A percentile compares a stretch with the other conserved stretches of the same genome.
phyloP scores from a whole-genome alignment of 1,140 invertebrate species.

The Gonatopus flavifemur region DNA sequence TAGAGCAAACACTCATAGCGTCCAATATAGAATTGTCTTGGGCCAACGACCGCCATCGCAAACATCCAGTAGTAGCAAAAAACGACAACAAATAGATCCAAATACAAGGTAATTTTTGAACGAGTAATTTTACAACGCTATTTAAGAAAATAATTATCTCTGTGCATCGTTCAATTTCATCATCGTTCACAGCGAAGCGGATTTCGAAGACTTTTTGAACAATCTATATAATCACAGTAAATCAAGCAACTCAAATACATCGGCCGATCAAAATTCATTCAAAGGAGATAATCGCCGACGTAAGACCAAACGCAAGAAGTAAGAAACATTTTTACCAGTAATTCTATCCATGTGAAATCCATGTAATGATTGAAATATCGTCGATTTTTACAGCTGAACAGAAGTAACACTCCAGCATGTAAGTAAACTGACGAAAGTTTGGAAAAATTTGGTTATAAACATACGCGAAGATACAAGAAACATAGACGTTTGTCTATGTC shows the following conservation, averaged over 20 bases:
- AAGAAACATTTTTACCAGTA: no score
- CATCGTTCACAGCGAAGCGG: conserved; percentile 58
- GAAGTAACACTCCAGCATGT: no score
- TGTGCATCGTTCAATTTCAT: conserved; percentile 11
- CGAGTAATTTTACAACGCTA: not conserved
- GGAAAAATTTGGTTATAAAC: no score
- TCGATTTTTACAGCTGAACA: no score
- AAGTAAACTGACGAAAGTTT: no score
- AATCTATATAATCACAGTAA: conserved; percentile 61
- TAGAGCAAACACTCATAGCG: conserved; percentile 84
- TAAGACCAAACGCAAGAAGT: conserved; percentile 58
- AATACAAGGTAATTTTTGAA: conserved; percentile 39
- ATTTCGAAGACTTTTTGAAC: conserved; percentile 67
- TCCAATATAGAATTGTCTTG: conserved; percentile 89
- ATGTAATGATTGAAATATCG: no score
- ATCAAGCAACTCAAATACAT: conserved; percentile 37
- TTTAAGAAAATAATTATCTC: no score
- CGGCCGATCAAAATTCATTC: conserved; percentile 41
- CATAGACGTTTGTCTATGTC: no score
- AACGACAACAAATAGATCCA: conserved; percentile 43
- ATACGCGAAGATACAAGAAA: no score
- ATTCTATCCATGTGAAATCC: no score
- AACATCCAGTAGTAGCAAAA: conserved; percentile 39
- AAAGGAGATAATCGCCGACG: conserved; percentile 51
- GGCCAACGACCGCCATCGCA: conserved; percentile 65